Percentiles rank a stretch among this genome's conserved stretches.
These are phyloP conservation scores for Drosophila pallidifrons DNA, from an alignment of 1,140 invertebrate genomes.

Conservation along the genomic window DNA sequence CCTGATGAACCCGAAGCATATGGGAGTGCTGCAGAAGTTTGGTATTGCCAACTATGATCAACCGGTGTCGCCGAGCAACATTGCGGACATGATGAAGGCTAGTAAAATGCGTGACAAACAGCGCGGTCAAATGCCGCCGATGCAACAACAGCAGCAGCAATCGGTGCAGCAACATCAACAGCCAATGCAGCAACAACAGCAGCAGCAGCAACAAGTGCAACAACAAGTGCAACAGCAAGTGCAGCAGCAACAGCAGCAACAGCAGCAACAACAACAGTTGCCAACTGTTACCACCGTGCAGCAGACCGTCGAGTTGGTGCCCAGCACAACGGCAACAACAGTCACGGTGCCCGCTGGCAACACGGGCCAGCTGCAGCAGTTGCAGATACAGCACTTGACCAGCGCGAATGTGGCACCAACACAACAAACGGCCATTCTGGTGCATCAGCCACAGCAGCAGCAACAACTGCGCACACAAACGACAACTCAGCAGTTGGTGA, in stretches of 20 bases:
- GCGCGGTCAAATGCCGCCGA: conserved; percentile 63
- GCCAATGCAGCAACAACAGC: conserved; percentile 43
- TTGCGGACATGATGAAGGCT: conserved; percentile 91
- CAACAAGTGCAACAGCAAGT: conserved; percentile 51
- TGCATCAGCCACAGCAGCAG: conserved; percentile 63
- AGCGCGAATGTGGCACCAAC: conserved; percentile 49
- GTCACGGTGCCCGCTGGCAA: conserved; percentile 57
- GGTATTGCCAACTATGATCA: conserved; percentile 93
- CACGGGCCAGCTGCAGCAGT: conserved; percentile 59
- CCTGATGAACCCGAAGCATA: conserved; percentile 93
- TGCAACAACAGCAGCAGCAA: conserved; percentile 66
- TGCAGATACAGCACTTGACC: conserved; percentile 75
- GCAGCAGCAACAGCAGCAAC: conserved; percentile 28
- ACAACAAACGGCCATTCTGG: conserved; percentile 72
- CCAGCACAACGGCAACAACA: conserved; percentile 54
- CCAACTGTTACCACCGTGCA: conserved; percentile 47
- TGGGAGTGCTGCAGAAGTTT: conserved; percentile 92
- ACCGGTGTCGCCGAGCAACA: conserved; percentile 93
- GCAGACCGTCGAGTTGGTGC: conserved; percentile 58
- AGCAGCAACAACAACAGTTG: conserved; percentile 67
- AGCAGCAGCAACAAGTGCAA: conserved; percentile 39
- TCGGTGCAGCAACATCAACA: conserved; percentile 50
- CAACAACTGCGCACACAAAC: conserved; percentile 60
- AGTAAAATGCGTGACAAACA: conserved; percentile 89
- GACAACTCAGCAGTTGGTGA: conserved; percentile 77